Conservation (phyloP, 2,113 vertebrate genomes). For the Clarias batrachus region DNA sequence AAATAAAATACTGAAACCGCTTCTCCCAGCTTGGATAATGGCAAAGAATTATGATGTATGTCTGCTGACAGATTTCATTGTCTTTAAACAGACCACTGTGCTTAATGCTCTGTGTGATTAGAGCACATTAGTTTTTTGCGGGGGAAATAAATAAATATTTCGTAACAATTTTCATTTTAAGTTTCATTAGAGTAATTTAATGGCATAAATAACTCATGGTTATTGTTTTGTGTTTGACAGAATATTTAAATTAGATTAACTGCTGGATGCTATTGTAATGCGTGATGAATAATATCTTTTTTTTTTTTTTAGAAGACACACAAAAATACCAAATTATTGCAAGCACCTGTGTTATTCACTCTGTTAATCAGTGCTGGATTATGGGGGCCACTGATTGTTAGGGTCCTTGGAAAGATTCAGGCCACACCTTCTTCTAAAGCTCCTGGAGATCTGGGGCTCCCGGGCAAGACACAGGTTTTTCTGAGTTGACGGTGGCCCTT, state of each 20-base stretch:
- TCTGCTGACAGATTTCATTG: background rate
- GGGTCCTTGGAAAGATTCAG: too few species aligned
- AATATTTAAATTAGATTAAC: constrained; percentile 19
- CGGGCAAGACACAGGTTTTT: too few species aligned
- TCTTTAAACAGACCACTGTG: background rate
- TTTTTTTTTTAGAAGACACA: background rate
- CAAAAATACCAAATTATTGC: background rate
- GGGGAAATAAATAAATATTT: background rate
- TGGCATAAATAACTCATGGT: constrained; percentile 16
- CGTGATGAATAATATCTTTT: background rate
- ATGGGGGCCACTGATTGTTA: too few species aligned
- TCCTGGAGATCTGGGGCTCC: too few species aligned
- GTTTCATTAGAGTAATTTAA: constrained; percentile 23
- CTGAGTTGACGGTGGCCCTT: too few species aligned
- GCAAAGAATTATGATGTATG: background rate
- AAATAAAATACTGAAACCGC: background rate
- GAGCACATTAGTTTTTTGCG: background rate
- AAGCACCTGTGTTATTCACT: background rate
- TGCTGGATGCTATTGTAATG: background rate
- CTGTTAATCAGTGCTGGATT: too few species aligned
- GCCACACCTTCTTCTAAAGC: too few species aligned
- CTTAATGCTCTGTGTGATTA: constrained; percentile 37
- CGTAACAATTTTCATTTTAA: constrained; percentile 15
- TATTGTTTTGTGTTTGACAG: constrained; percentile 8
- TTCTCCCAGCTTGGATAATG: background rate